Evolutionary conservation across 2,797 vertebrate genomes (phyloP).

Genomic region (Nannoperca obscura): DNA sequence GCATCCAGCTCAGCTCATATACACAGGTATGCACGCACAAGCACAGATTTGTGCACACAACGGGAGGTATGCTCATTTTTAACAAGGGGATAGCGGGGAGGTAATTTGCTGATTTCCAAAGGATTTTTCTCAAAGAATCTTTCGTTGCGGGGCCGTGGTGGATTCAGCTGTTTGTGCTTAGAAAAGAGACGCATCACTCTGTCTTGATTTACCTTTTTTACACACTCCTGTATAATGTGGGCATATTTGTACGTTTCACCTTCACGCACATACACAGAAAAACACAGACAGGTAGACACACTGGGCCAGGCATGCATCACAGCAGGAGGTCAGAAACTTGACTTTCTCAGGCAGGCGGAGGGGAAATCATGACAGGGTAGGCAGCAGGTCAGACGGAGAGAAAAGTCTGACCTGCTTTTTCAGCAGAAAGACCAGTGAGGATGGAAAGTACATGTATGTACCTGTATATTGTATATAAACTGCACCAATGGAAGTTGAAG

Average conservation of each 20-base stretch:
- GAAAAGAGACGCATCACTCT: slow-evolving; percentile 13
- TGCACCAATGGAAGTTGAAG: not conserved
- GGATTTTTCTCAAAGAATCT: slow-evolving; percentile 25
- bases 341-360: slow-evolving; percentile 22
- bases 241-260: not conserved
- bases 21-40: slow-evolving; percentile 57
- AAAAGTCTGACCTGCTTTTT: too few relatives aligned
- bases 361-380: slow-evolving; percentile 32
- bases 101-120: slow-evolving; percentile 43
- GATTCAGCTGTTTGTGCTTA: slow-evolving; percentile 15
- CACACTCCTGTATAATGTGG: not conserved
- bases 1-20: slow-evolving; percentile 60
- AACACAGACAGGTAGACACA: slow-evolving; percentile 20
- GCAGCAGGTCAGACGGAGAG: slow-evolving; percentile 28
- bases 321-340: slow-evolving; percentile 56
- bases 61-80: slow-evolving; percentile 51
- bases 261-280: not conserved
- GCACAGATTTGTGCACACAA: slow-evolving; percentile 53
- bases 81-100: slow-evolving; percentile 61
- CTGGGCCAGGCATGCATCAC: slow-evolving; percentile 18
- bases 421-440: not conserved
- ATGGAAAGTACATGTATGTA: not conserved
- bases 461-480: not conserved
- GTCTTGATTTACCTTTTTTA: slow-evolving; percentile 25
- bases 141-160: slow-evolving; percentile 13